Conservation (phyloP, 2,888 invertebrate species). For the Napeogenes inachia region DNA sequence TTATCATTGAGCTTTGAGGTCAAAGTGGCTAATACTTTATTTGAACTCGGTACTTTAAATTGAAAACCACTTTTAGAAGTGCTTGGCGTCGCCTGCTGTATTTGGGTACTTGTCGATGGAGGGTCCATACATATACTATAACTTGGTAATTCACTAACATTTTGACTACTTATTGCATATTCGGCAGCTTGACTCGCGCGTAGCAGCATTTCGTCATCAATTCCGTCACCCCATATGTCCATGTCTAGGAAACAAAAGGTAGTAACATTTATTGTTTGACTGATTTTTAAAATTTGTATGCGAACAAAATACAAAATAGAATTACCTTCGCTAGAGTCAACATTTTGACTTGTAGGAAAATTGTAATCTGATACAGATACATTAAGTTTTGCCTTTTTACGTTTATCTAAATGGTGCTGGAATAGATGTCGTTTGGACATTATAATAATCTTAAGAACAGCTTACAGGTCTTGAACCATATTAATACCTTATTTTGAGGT, state of each 20-base stretch:
- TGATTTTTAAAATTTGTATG: slow-evolving; percentile 3
- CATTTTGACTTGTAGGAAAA: slow-evolving; percentile 67
- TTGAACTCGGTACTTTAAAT: slow-evolving; percentile 57
- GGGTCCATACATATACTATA: slow-evolving; percentile 65
- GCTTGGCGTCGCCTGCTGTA: slow-evolving; percentile 44
- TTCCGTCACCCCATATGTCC: slow-evolving; percentile 66
- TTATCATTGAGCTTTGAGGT: slow-evolving; percentile 58
- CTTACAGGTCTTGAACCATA: slow-evolving; percentile 8
- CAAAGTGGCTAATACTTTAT: slow-evolving; percentile 36
- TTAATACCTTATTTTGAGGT: too few species aligned
- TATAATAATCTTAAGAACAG: slow-evolving; percentile 24
- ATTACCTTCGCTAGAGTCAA: slow-evolving; percentile 47
- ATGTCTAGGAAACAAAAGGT: slow-evolving; percentile 30
- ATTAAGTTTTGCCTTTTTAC: slow-evolving; percentile 65
- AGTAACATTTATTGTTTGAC: background rate
- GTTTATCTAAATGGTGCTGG: slow-evolving; percentile 57
- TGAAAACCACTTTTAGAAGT: slow-evolving; percentile 50
- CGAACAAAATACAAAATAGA: slow-evolving; percentile 15
- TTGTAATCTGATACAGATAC: slow-evolving; percentile 64
- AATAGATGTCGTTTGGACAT: slow-evolving; percentile 63
- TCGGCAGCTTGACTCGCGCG: slow-evolving; percentile 71
- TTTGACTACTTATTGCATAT: slow-evolving; percentile 48
- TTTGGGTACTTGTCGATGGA: slow-evolving; percentile 60
- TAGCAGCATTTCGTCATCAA: slow-evolving; percentile 68
- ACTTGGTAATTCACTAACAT: slow-evolving; percentile 45